Percentiles rank a stretch among this genome's conserved stretches.
Evolutionary conservation across 2,797 vertebrate genomes (phyloP).

Genomic region (Enteromius anoplus): DNA sequence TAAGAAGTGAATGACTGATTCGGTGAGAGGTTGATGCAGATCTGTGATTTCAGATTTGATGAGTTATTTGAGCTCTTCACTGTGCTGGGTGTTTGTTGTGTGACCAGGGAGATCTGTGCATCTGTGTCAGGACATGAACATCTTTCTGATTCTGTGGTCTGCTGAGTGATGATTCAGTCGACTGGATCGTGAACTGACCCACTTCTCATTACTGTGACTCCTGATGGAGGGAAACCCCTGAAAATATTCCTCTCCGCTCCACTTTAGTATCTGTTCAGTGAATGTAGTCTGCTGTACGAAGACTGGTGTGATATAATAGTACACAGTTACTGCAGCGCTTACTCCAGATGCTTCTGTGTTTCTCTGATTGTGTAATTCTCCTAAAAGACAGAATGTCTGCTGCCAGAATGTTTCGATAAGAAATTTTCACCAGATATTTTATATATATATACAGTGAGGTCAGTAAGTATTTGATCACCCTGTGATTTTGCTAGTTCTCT

Average conservation of each 20-base stretch:
- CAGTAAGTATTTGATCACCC: too few species aligned
- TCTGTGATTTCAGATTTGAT: too few species aligned
- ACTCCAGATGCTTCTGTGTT: neutral
- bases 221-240: neutral
- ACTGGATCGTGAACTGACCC: conserved; percentile 1
- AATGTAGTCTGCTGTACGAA: too few species aligned
- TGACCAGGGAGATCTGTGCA: neutral
- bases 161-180: neutral
- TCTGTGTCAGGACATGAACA: too few species aligned
- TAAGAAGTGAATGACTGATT: neutral
- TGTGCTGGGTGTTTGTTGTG: neutral
- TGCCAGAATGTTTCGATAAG: neutral
- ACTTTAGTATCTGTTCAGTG: too few species aligned
- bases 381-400: neutral
- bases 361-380: neutral
- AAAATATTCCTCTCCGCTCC: neutral
- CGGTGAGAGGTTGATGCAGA: neutral
- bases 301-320: neutral
- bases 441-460: too few species aligned
- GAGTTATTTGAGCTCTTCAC: too few species aligned
- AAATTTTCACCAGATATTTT: neutral
- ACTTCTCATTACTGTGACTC: neutral
- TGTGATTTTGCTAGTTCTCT: too few species aligned
- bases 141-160: neutral
- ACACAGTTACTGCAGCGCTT: too few species aligned